Evolutionary conservation across 2,888 invertebrate genomes (phyloP), one percentile per base, ranked within the genome.

Genomic region (Notocelia uddmanniana): DNA sequence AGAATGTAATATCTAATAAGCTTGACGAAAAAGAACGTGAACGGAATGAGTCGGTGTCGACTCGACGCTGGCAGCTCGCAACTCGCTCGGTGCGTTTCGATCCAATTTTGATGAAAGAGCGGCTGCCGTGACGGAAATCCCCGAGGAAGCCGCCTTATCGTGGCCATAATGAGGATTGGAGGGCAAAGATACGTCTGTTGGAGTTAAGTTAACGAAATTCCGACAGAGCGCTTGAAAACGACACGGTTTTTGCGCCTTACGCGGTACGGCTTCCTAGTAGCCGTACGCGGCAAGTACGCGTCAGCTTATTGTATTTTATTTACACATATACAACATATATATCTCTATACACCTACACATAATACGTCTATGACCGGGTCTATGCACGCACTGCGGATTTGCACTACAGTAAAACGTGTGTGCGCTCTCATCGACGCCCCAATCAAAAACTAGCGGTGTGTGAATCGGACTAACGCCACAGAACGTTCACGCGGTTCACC

Each of bases 51-150:
- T 26, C 5, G 26, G 26, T 26, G 26, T 26, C 26, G n/a, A n/a
- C 34, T 34, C 34, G 10, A 37, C 37, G 37, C 31, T n/a, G 3
- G 31, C 31, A 9, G 8, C 2, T 6, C 31, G 31, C 31, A 9
- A 9, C 31, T 6, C 37, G 50, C n/a, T n/a, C n/a, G 15, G 11
- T 26, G 23, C 23, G 57, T 37, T 37, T 45, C n/a, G 48, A 26
- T 62, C 31, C 31, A 31, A 62, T 50, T 62, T 62, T 19, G 48
- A 48, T 62, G 18, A 48, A 45, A 41, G 26, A 23, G 59, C 45
- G 5, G 21, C 52, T 23, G 45, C 45, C 41, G 45, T 31, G 62
- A 13, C 62, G 62, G 31, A 50, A 63, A 3, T 19, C 50, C 62
- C 62, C 13, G 26, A 15, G 62, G 62, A 54, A 8, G 54, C 3